These are phyloP conservation scores for Nomada flava DNA, from an alignment of 2,888 invertebrate species.

Conservation along the genomic window DNA sequence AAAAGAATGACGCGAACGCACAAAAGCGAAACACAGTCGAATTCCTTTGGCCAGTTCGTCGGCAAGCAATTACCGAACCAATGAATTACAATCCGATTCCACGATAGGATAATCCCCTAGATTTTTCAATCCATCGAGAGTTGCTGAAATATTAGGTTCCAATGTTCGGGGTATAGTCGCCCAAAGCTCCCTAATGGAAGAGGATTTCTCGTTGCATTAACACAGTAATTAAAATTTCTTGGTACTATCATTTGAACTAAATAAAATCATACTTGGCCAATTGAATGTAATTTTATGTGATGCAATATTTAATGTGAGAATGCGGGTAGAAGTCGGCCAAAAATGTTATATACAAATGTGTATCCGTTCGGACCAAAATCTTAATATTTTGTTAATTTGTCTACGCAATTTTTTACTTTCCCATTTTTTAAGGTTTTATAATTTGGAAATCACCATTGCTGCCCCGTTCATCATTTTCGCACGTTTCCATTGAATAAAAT, in stretches of 20 bases:
- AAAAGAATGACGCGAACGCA: neutral
- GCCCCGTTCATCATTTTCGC: no score
- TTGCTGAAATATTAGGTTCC: neutral
- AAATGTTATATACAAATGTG: no score
- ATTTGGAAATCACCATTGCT: no score
- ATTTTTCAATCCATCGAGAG: neutral
- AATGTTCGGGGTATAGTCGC: neutral
- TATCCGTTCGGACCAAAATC: no score
- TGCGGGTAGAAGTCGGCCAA: no score
- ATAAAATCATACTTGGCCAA: neutral
- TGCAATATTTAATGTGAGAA: no score
- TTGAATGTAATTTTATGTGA: no score
- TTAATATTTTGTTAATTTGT: no score
- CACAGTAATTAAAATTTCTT: neutral
- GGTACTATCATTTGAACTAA: neutral
- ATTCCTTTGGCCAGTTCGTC: conserved; percentile 23
- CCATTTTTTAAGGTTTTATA: no score
- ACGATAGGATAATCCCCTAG: conserved; percentile 12
- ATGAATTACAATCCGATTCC: conserved; percentile 27
- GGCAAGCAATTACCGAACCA: conserved; percentile 15
- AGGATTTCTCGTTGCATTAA: neutral
- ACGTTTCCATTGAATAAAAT: no score
- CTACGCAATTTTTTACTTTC: no score
- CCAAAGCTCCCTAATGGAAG: neutral
- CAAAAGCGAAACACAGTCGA: conserved; percentile 6